phyloP scores from a whole-genome alignment of 2,888 invertebrate species.

The Epirrhoe alternata region DNA sequence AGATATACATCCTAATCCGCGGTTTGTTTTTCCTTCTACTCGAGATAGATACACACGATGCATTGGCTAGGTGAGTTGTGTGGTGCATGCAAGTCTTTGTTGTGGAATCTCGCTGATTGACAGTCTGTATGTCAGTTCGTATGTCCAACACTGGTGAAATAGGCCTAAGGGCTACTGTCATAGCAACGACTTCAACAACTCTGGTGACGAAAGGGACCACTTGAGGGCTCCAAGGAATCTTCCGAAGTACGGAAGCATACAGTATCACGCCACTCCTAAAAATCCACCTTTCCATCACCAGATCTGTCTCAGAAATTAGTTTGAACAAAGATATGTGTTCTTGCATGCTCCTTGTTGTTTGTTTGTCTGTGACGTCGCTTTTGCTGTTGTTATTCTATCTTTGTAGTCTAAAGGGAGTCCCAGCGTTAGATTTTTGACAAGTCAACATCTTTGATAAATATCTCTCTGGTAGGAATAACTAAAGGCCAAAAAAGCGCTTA shows the following conservation, averaged over 20 bases:
- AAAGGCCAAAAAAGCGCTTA: background rate
- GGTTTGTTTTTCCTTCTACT: background rate
- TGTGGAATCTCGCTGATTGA: background rate
- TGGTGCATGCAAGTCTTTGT: background rate
- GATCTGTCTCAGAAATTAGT: background rate
- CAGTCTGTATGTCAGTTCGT: background rate
- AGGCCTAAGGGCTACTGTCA: background rate
- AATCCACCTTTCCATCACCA: too few relatives aligned
- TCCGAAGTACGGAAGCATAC: too few relatives aligned
- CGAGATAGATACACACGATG: background rate
- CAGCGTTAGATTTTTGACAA: background rate
- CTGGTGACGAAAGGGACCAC: too few relatives aligned
- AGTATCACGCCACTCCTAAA: too few relatives aligned
- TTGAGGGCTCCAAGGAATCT: background rate
- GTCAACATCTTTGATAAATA: background rate
- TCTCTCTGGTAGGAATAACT: background rate
- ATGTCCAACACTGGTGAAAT: background rate
- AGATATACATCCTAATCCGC: background rate
- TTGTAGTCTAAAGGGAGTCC: too few relatives aligned
- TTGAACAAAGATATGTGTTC: background rate
- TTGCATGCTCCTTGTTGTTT: background rate
- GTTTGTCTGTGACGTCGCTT: background rate
- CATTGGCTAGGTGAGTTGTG: conserved; percentile 15
- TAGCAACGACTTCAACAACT: too few relatives aligned
- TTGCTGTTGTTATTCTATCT: background rate